phyloP scores from a whole-genome alignment of 2,113 vertebrate genomes.

The Nesospiza acunhae region DNA sequence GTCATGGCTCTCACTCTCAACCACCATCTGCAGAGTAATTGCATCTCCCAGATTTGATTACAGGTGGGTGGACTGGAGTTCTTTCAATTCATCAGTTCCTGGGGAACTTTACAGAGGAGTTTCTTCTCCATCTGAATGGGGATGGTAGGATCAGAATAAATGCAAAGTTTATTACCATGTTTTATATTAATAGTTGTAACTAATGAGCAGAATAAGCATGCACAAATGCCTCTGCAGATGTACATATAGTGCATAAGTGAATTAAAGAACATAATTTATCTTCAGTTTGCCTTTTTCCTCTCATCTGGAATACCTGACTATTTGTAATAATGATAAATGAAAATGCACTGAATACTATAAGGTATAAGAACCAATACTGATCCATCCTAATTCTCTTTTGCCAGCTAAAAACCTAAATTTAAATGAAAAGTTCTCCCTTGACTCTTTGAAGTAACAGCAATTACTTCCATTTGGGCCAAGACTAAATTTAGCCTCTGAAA shows the following conservation, averaged over 20 bases:
- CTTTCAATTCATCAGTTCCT: not conserved
- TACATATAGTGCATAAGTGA: not conserved
- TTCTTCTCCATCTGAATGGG: not conserved
- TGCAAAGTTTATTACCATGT: not conserved
- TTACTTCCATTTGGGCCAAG: not conserved
- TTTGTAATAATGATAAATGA: not conserved
- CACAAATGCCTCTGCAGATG: not conserved
- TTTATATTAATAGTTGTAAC: not conserved
- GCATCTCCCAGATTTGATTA: not conserved
- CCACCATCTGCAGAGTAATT: not conserved
- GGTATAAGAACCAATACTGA: not conserved
- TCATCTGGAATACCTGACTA: not conserved
- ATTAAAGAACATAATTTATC: not conserved
- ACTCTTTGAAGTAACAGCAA: constrained; percentile 6
- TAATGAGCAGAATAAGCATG: not conserved
- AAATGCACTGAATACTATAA: not conserved
- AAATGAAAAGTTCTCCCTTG: not conserved
- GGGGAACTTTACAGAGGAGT: not conserved
- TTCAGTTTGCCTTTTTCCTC: not conserved
- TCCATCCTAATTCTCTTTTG: not conserved
- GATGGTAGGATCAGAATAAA: not conserved
- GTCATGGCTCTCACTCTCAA: not conserved
- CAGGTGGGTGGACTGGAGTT: not conserved
- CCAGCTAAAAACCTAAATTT: not conserved
- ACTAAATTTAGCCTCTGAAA: not conserved